phyloP scores from a whole-genome alignment of 2,113 vertebrate genomes.

The Anarrhichthys ocellatus region DNA sequence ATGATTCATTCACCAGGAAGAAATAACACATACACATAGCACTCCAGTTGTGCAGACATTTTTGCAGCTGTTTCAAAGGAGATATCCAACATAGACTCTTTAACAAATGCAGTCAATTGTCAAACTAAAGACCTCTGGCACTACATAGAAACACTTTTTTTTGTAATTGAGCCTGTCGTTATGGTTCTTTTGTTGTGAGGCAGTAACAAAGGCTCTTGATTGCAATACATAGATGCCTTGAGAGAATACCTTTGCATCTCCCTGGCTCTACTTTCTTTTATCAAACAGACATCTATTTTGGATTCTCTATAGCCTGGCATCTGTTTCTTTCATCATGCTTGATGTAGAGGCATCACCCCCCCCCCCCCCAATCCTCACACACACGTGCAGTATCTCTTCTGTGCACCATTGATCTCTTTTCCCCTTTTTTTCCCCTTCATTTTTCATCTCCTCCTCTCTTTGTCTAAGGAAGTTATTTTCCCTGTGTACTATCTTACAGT shows the following conservation, averaged over 20 bases:
- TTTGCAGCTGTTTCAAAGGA: slow-evolving; percentile 23
- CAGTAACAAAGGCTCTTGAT: slow-evolving; percentile 19
- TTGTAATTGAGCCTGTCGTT: slow-evolving; percentile 9
- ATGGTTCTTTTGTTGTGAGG: slow-evolving; percentile 13
- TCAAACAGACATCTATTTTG: slow-evolving; percentile 30
- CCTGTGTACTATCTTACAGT: slow-evolving; percentile 17
- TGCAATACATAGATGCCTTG: slow-evolving; percentile 32
- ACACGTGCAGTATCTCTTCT: too few relatives aligned
- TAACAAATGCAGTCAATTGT: neutral
- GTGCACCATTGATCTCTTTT: neutral
- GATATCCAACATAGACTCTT: slow-evolving; percentile 5
- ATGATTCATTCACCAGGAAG: neutral
- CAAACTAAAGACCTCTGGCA: slow-evolving; percentile 12
- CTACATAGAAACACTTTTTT: neutral
- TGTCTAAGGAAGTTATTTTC: slow-evolving; percentile 16
- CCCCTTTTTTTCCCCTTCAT: neutral
- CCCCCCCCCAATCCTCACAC: too few relatives aligned
- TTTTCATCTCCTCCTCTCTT: slow-evolving; percentile 12
- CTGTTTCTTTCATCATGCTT: slow-evolving; percentile 45
- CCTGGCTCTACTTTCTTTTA: slow-evolving; percentile 27
- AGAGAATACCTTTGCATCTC: slow-evolving; percentile 38
- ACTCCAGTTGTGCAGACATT: neutral
- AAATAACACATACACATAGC: neutral
- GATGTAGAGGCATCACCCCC: slow-evolving; percentile 16
- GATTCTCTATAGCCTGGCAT: slow-evolving; percentile 34